A percentile compares a stretch with the other conserved stretches of the same genome.
Conservation (phyloP, 2,888 invertebrate species). For the Sipha maydis region DNA sequence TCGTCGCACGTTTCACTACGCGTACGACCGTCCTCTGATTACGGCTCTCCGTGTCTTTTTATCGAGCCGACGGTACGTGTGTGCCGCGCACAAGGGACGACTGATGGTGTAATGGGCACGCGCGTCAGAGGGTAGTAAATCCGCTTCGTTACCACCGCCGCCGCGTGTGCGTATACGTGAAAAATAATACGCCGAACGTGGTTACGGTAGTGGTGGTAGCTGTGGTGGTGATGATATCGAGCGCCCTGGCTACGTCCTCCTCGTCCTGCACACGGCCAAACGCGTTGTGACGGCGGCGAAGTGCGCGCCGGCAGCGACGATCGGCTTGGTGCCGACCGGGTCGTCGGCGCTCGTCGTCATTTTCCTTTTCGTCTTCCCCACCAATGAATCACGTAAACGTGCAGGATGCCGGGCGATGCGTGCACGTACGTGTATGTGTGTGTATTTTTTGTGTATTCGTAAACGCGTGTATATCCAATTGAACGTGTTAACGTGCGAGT, state of each 20-base stretch:
- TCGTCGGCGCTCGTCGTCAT: neutral
- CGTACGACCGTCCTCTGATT: neutral
- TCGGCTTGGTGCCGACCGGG: neutral
- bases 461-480: too few species aligned
- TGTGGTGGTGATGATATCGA: conserved; percentile 23
- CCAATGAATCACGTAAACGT: neutral
- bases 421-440: too few species aligned
- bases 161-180: neutral
- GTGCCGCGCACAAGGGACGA: conserved; percentile 30
- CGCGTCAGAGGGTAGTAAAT: neutral
- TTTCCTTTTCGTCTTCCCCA: neutral
- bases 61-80: neutral
- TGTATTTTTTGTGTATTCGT: too few species aligned
- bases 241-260: conserved; percentile 51
- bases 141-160: neutral
- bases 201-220: neutral
- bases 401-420: neutral
- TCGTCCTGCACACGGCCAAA: conserved; percentile 58
- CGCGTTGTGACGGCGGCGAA: conserved; percentile 46
- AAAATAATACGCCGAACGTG: neutral
- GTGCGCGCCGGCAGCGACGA: neutral
- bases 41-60: too few species aligned
- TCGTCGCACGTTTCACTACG: neutral
- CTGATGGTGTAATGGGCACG: conserved; percentile 30
- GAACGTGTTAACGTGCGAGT: too few species aligned